Evolutionary conservation across 1,140 invertebrate species (phyloP), one percentile per base, ranked within the genome.

Genomic region (Magallana ariakensis): DNA sequence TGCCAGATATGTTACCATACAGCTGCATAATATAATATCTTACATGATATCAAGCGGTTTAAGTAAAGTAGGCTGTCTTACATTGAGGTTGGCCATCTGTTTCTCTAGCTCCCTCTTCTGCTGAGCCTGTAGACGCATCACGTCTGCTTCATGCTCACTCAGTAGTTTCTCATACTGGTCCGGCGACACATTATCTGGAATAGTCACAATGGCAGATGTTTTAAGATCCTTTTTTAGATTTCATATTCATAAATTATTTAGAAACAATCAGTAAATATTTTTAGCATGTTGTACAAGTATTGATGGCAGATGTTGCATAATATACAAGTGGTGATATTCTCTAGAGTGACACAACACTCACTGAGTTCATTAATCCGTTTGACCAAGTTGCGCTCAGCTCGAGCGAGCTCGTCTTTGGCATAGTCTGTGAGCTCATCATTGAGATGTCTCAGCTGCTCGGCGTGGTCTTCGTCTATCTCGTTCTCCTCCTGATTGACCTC

Each of bases 401-500:
- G 62, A 13, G 87, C 70, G 19, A 94, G 84, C 80, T 94, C 90
- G 10, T 91, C 89, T 56, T 92, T 90, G 0, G 90, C 92, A 33
- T 90, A 81, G 11, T 89, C 62, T 3, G 84, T 83, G 1, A 92
- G 83, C 57, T 91, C 80, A 10, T 90, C 88, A 11, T 91, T 85
- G 9, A 92, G 70, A 16, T 89, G 83, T 10, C 81, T 70, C 10
- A 93, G 85, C 80, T 94, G 90, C 0, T 86, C 56, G 4, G 92
- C 90, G 84, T 94, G 91, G 22, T 93, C 90, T 16, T 86, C 83
- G 84, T 94, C 94, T 85, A 94, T 85, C 54, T 93, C 83, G 54
- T 92, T 93, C 88, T 94, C 93, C 16, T 94, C 75, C 16, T 90
- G 85, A 84, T 62, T 89, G 53, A 89, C 58, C 60, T 94, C 93